Evolutionary conservation across 2,797 vertebrate species (phyloP).

Genomic region (Lates japonicus): DNA sequence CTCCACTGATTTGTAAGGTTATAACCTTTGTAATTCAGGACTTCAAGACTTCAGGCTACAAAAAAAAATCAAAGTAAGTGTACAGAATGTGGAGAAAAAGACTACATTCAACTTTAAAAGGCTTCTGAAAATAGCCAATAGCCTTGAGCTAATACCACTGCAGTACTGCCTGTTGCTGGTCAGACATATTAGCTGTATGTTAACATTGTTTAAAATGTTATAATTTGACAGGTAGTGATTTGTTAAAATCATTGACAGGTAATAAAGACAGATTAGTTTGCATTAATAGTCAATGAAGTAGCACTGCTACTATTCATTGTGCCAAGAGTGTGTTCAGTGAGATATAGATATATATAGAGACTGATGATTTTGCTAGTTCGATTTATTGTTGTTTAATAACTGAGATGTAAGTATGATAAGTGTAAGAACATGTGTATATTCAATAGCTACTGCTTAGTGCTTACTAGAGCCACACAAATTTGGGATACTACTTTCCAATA

Average conservation of each 20-base stretch:
- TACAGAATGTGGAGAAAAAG: constrained; percentile 4
- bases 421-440: neutral
- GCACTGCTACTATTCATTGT: neutral
- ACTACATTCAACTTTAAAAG: constrained; percentile 31
- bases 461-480: neutral
- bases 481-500: too few species aligned
- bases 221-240: neutral
- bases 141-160: constrained; percentile 16
- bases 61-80: neutral
- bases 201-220: constrained; percentile 6
- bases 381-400: neutral
- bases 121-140: constrained; percentile 17
- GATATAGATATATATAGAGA: neutral
- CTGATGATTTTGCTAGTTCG: neutral
- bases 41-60: constrained; percentile 9
- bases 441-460: neutral
- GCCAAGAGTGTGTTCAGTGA: neutral
- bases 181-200: constrained; percentile 9
- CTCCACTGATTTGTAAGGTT: constrained; percentile 25
- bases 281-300: neutral
- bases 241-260: neutral
- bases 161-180: constrained; percentile 7
- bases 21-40: constrained; percentile 25
- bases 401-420: too few species aligned
- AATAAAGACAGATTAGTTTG: neutral